Evolutionary conservation across 1,140 invertebrate genomes (phyloP).

Genomic region (Bathynomus jamesi): DNA sequence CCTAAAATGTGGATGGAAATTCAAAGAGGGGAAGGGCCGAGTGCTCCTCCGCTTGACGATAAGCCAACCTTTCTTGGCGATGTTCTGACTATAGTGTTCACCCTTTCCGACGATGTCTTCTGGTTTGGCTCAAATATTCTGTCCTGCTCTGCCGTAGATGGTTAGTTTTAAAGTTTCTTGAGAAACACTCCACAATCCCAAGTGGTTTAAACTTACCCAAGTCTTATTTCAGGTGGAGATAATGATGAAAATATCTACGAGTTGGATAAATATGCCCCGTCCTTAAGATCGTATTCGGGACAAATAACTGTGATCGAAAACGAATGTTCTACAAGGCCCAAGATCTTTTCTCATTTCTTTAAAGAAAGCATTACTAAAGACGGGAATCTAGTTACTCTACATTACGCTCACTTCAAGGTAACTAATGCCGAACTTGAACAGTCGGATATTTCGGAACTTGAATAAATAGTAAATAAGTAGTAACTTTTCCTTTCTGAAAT

Average conservation of each 20-base stretch:
- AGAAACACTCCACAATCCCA: no score
- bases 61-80: slow-evolving; percentile 37
- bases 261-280: not conserved
- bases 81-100: slow-evolving; percentile 37
- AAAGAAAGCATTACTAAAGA: slow-evolving; percentile 25
- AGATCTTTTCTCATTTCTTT: slow-evolving; percentile 36
- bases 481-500: no score
- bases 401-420: slow-evolving; percentile 37
- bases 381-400: slow-evolving; percentile 26
- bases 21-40: slow-evolving; percentile 37
- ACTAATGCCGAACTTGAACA: not conserved
- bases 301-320: slow-evolving; percentile 33
- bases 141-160: slow-evolving; percentile 38
- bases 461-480: no score
- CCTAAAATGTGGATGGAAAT: slow-evolving; percentile 40
- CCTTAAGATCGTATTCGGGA: slow-evolving; percentile 5
- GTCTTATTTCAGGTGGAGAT: slow-evolving; percentile 1
- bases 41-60: slow-evolving; percentile 25
- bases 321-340: slow-evolving; percentile 37
- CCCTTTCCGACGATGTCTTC: slow-evolving; percentile 36
- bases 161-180: no score
- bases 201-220: slow-evolving; percentile 27
- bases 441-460: not conserved
- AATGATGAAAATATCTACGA: not conserved
- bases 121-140: slow-evolving; percentile 38